Conservation (phyloP, 2,797 vertebrate genomes). For the Nyctalus aviator region DNA sequence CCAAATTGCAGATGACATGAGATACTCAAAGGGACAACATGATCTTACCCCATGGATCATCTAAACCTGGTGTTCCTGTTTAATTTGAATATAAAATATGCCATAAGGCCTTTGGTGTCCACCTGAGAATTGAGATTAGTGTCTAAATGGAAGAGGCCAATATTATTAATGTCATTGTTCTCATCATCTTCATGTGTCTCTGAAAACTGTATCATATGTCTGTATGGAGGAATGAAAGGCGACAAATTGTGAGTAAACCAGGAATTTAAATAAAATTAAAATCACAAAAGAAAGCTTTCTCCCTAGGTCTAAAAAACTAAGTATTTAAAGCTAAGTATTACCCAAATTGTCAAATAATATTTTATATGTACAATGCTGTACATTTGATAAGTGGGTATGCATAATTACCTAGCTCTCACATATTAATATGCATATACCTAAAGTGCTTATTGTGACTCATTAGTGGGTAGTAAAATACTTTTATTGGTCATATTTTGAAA, state of each 20-base stretch:
- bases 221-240: not conserved
- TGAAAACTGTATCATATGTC: not conserved
- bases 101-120: not conserved
- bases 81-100: not conserved
- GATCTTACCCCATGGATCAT: not conserved
- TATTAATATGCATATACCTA: not conserved
- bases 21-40: not conserved
- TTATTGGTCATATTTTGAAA: not conserved
- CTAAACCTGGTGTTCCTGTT: not conserved
- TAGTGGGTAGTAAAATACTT: not conserved
- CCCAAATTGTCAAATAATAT: not conserved
- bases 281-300: not conserved
- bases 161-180: not conserved
- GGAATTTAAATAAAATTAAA: conserved; percentile 39
- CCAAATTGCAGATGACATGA: not conserved
- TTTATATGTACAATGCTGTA: not conserved
- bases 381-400: not conserved
- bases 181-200: not conserved
- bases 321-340: conserved; percentile 24
- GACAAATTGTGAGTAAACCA: not conserved
- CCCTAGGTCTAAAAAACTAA: not conserved
- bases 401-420: not conserved
- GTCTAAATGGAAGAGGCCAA: not conserved
- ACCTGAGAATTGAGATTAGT: not conserved
- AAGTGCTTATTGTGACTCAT: not conserved